Base-by-base conservation (phyloP, 2,797 vertebrate species). In the Pangasius mekongensis region DNA sequence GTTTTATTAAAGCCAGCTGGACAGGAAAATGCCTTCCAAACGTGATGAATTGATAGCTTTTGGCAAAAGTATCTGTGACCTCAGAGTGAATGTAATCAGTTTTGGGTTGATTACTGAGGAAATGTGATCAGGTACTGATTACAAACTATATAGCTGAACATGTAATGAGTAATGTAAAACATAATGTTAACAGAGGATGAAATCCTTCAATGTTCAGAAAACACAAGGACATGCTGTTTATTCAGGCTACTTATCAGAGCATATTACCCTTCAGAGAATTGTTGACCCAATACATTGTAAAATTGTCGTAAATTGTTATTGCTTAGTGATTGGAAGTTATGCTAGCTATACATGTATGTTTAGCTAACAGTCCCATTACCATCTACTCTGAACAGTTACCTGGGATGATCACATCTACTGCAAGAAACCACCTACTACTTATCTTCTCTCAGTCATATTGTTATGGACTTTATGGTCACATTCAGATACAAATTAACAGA, bases 21-120 rank as follows among this genome's bases (percentile, higher is more conserved):
- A 83, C 80, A 43, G 20, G n/a, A 69, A 64, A 30, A 84, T 84
- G n/a, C 20, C 33, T 58, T 81, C 47, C 62, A 80, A 78, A 54
- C 6, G 30, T 11, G 43, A 73, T 60, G 58, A 54, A 58, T 47
- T 86, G 33, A 52, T 47, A 49, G n/a, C 47, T 73, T 84, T 78
- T 84, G 80, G 81, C 43, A 73, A 14, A 39, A 36, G 5, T 33
- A 80, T 86, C 16, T 81, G 33, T 80, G 47, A 86, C 39, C 13
- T 58, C 39, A 83, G 43, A 64, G 47, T 54, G 18, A 56, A 33
- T 78, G n/a, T 56, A 78, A 78, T 54, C 76, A 56, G 36, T 54
- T 18, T 20, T 30, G n/a, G 76, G 18, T 78, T 33, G 8, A 56
- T 78, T 56, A 78, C 49, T 20, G n/a, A 78, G 7, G 52, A 78